Percentiles rank a stretch among this genome's conserved stretches.
phyloP scores from a whole-genome alignment of 2,888 invertebrate genomes.

The Melitaea athalia region DNA sequence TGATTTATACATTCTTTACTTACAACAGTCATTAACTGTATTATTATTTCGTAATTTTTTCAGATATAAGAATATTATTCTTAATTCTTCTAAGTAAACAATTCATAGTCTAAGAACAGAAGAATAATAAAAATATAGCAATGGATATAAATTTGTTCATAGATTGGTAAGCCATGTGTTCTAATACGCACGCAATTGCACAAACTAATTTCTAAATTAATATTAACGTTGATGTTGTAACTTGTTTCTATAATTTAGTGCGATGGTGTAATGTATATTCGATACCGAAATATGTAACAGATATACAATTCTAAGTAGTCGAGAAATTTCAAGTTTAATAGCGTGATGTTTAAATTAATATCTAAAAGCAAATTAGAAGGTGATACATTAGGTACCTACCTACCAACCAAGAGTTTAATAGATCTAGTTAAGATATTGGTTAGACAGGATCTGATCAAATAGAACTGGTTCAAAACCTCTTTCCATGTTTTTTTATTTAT shows the following conservation, averaged over 20 bases:
- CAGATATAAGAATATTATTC: too few species aligned
- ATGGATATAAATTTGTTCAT: not conserved
- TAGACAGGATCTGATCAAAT: conserved; percentile 2
- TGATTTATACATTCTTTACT: conserved; percentile 39
- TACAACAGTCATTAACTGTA: not conserved
- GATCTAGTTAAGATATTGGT: conserved; percentile 1
- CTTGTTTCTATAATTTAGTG: not conserved
- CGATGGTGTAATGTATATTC: too few species aligned
- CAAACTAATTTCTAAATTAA: conserved; percentile 13
- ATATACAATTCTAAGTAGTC: not conserved
- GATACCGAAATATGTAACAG: too few species aligned
- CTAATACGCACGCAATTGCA: conserved; percentile 28
- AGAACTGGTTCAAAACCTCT: not conserved
- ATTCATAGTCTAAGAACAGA: not conserved
- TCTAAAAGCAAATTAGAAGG: not conserved
- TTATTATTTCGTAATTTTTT: too few species aligned
- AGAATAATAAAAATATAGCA: not conserved
- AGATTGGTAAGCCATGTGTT: conserved; percentile 14
- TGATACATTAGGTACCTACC: not conserved
- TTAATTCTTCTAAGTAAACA: too few species aligned
- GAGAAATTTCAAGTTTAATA: too few species aligned
- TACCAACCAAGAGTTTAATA: too few species aligned
- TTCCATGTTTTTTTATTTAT: too few species aligned
- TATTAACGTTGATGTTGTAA: conserved; percentile 5
- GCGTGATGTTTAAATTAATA: not conserved